Evolutionary conservation across 2,888 invertebrate genomes (phyloP), one percentile per base, ranked within the genome.

Genomic region (Drosophila recens): DNA sequence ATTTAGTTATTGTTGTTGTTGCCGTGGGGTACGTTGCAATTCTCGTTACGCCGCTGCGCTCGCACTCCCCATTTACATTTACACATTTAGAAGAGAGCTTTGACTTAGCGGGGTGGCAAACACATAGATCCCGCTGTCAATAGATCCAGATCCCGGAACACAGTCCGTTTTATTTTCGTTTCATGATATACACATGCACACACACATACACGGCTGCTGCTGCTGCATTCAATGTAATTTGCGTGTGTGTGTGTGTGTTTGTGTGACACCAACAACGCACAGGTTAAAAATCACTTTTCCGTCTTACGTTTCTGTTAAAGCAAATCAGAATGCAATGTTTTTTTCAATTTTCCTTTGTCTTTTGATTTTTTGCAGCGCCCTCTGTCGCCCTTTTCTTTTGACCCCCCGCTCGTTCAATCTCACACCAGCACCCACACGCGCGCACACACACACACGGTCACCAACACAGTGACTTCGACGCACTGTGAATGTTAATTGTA

Each of bases 151-250:
- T 74, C 75, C 76, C 79, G 58, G 49, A 72, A 63, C 66, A 67
- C 56, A 61, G 69, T 45, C 64, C 54, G 72, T 72, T 86, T 85
- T 88, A 88, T 84, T 87, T 88, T 87, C 66, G 87, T 85, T 79
- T 65, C 72, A 72, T 38, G 78, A 57, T 61, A 67, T 56, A 77
- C 72, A 74, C 43, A 64, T 46, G 67, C 34, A 68, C 61, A 59
- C 59, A 53, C 53, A 54, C 56, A 45, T 36, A 34, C 64, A 34
- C 40, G 46, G 40, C 56, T 57, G 48, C 42, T 72, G n/a, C n/a
- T n/a, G 67, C 42, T 72, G 67, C 75, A 73, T 34, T 57, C 17
- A 53, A 38, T 63, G 46, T n/a, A 34, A 49, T 58, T 36, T 38
- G 36, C n/a, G 36, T 38, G 36, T 38, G n/a, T 17, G 17, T n/a